Conservation (phyloP, 2,797 vertebrate species). For the Yasuhikotakia modesta region DNA sequence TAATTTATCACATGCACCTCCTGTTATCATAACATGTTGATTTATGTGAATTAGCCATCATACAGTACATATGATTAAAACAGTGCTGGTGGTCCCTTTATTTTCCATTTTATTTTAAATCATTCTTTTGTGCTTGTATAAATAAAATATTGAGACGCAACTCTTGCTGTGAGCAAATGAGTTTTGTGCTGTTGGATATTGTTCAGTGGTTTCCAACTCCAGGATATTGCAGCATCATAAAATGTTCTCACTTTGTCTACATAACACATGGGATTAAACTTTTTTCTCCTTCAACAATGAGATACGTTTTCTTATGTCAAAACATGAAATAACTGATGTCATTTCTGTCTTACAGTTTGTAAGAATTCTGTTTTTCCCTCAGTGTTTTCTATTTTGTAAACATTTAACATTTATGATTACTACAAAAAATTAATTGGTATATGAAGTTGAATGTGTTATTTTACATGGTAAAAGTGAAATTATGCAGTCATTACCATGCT, state of each 20-base stretch:
- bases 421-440: no score
- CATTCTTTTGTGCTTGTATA: neutral
- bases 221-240: neutral
- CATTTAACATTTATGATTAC: neutral
- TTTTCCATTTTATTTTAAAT: neutral
- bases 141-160: slow-evolving; percentile 20
- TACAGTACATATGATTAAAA: neutral
- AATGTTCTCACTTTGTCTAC: slow-evolving; percentile 7
- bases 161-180: slow-evolving; percentile 13
- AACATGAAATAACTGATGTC: neutral
- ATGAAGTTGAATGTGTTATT: no score
- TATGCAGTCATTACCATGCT: no score
- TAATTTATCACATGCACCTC: neutral
- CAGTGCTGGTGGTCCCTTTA: neutral
- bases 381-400: neutral
- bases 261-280: slow-evolving; percentile 2
- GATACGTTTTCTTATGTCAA: neutral
- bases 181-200: slow-evolving; percentile 17
- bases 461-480: no score
- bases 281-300: neutral
- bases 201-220: slow-evolving; percentile 12
- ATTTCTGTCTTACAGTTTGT: neutral
- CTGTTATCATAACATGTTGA: neutral
- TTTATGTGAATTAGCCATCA: neutral
- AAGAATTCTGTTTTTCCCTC: neutral